These are phyloP conservation scores for Sciurus carolinensis DNA, from an alignment of 2,797 vertebrate genomes.

Conservation along the genomic window DNA sequence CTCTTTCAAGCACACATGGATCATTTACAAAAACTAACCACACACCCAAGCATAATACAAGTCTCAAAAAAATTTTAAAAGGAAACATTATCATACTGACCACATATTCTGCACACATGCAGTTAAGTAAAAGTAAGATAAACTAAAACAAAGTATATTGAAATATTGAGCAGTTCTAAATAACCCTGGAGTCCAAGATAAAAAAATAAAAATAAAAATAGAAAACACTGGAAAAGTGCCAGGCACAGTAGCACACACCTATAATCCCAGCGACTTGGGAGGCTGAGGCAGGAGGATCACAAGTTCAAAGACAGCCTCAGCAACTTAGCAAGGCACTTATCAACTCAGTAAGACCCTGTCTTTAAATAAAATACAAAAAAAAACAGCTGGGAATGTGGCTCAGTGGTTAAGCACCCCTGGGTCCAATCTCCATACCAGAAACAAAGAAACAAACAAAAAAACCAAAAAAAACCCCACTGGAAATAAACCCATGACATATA, in stretches of 20 bases:
- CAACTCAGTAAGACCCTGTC: too few relatives aligned
- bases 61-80: not conserved
- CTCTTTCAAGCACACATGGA: not conserved
- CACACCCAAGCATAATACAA: not conserved
- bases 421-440: too few relatives aligned
- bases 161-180: slow-evolving; percentile 31
- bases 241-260: too few relatives aligned
- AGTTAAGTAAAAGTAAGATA: not conserved
- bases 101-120: not conserved
- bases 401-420: too few relatives aligned
- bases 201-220: not conserved
- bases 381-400: too few relatives aligned
- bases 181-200: not conserved
- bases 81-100: not conserved
- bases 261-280: too few relatives aligned
- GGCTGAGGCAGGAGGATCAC: too few relatives aligned
- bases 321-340: too few relatives aligned
- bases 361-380: too few relatives aligned
- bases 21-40: slow-evolving; percentile 45
- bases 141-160: not conserved
- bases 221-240: not conserved
- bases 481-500: not conserved
- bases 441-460: not conserved
- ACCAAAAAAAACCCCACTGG: not conserved
- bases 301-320: too few relatives aligned